Conservation (phyloP, 2,113 vertebrate species). For the Trochalopteron elliotii region DNA sequence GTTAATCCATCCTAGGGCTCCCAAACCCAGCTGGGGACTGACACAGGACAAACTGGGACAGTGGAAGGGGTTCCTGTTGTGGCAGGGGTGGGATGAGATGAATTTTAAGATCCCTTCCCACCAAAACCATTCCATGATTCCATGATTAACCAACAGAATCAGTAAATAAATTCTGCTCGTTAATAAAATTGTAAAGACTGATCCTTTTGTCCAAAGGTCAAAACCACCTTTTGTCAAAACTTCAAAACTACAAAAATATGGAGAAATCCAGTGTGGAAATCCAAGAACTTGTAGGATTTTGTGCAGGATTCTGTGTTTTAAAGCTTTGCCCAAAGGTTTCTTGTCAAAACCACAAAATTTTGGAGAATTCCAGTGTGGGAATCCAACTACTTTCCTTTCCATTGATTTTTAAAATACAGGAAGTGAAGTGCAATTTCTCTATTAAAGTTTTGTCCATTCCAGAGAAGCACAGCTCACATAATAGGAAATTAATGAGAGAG, state of each 20-base stretch:
- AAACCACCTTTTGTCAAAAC: background rate
- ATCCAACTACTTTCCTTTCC: background rate
- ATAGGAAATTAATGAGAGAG: slow-evolving; percentile 56
- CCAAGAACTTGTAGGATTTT: background rate
- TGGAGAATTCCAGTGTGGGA: background rate
- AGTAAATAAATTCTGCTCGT: background rate
- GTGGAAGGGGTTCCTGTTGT: background rate
- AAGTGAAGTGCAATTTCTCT: background rate
- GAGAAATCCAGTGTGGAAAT: background rate
- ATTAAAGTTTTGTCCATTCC: slow-evolving; percentile 9
- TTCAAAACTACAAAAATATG: background rate
- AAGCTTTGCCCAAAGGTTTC: background rate
- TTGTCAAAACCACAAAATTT: background rate
- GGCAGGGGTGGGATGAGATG: background rate
- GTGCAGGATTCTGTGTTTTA: background rate
- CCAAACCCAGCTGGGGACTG: background rate
- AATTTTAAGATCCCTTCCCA: background rate
- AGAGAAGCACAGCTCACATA: background rate
- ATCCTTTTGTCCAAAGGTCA: background rate
- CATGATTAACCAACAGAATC: background rate
- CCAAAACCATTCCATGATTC: background rate
- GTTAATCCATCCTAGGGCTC: background rate
- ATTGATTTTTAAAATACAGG: background rate
- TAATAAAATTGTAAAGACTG: background rate
- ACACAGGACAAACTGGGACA: background rate